Evolutionary conservation across 2,797 vertebrate species (phyloP).

Genomic region (Xiphorhynchus erythropygius): DNA sequence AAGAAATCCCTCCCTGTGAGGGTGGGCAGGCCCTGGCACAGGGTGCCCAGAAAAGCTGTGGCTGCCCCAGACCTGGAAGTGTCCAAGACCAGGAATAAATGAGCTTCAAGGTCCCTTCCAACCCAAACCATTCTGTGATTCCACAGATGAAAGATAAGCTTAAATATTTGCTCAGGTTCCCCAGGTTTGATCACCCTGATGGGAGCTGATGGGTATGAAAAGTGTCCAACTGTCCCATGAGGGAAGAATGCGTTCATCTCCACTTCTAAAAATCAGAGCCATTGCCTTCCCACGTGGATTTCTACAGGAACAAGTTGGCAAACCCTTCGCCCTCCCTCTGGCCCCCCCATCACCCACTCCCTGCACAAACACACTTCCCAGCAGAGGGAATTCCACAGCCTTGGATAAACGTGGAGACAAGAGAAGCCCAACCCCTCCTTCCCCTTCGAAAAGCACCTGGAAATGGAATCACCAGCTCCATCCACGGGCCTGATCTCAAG

Average conservation of each 20-base stretch:
- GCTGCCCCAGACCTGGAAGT: background rate
- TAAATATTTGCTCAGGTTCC: background rate
- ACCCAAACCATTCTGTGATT: background rate
- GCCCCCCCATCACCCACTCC: background rate
- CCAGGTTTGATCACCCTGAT: no score
- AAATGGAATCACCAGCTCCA: background rate
- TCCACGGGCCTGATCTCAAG: accelerated
- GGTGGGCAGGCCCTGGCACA: background rate
- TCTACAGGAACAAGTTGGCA: background rate
- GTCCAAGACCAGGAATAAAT: background rate
- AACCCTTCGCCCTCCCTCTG: background rate
- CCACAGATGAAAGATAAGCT: background rate
- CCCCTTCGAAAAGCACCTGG: background rate
- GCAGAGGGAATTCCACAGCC: background rate
- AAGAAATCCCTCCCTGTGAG: background rate
- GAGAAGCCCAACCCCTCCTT: background rate
- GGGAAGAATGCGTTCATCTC: no score
- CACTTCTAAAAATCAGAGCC: no score
- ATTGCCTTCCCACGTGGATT: no score
- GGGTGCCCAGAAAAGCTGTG: background rate
- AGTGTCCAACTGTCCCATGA: no score
- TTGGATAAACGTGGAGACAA: accelerated
- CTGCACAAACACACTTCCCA: accelerated
- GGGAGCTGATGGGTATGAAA: background rate
- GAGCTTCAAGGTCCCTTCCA: background rate